Evolutionary conservation across 1,140 invertebrate genomes (phyloP).

Genomic region (Drosophila persimilis): DNA sequence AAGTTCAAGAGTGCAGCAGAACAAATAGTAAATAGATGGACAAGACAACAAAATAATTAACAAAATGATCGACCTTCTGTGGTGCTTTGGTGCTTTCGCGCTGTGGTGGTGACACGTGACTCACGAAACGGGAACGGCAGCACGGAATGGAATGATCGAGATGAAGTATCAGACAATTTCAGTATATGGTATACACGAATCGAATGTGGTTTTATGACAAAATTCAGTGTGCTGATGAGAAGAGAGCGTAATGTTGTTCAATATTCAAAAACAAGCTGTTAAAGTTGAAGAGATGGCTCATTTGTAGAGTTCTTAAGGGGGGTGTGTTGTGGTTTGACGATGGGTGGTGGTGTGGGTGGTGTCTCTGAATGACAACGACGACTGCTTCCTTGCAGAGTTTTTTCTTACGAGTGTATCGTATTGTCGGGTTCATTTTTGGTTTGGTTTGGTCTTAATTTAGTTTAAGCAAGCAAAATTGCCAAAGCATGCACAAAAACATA

Average conservation of each 20-base stretch:
- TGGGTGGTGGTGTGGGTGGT: neutral
- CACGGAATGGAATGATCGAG: conserved; percentile 35
- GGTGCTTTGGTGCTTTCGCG: conserved; percentile 27
- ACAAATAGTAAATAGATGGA: conserved; percentile 38
- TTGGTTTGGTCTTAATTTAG: conserved; percentile 12
- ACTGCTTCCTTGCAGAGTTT: conserved; percentile 1
- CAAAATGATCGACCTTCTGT: conserved; percentile 35
- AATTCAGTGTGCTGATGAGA: conserved; percentile 27
- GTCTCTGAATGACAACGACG: neutral
- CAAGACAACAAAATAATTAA: conserved; percentile 53
- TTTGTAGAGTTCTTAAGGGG: conserved; percentile 55
- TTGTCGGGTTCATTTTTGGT: conserved; percentile 8
- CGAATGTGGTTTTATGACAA: conserved; percentile 26
- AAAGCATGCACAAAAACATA: conserved; percentile 33
- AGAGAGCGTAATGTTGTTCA: conserved; percentile 11
- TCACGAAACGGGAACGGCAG: conserved; percentile 19
- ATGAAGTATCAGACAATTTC: conserved; percentile 28
- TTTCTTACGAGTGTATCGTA: conserved; percentile 21
- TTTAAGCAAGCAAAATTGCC: conserved; percentile 23
- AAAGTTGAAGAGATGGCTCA: conserved; percentile 23
- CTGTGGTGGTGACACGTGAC: conserved; percentile 27
- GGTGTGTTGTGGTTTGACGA: no score
- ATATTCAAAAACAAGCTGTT: conserved; percentile 5
- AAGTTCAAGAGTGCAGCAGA: conserved; percentile 34
- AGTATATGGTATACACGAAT: conserved; percentile 22